Base-by-base conservation (phyloP, 1,140 invertebrate species). In the Hesperophylax magnus region DNA sequence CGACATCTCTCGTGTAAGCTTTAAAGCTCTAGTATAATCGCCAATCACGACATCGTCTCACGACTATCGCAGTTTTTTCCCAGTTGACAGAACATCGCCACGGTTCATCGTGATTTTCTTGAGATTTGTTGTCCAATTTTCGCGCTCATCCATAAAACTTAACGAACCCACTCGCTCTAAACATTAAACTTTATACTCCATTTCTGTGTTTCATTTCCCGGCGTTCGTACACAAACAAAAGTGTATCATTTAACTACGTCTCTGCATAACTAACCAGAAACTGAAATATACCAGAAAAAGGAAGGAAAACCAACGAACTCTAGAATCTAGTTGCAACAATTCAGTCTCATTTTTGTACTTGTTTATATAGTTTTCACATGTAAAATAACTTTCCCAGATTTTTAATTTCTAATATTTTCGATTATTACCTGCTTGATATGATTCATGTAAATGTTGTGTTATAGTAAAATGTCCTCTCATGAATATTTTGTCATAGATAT, bases 41-140 rank as follows among this genome's bases (percentile, higher is more conserved):
- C 18, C 69, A 47, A 52, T 72, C 39, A 24, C 14, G 69, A 53
- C 53, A 53, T 72, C 20, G 20, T 72, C 31, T 71, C 47, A 20
- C 8, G 67, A 52, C 31, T 39, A 53, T 54, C 39, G 65, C 15
- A 67, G 31, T 67, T n/a, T 39, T 11, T 7, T 31, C 65, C 65
- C 31, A 22, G 34, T 52, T 24, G 39, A 24, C 53, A 17, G 9
- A 72, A 18, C 34, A 47, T 72, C 39, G 17, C 34, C 31, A 69
- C 65, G 34, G 18, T 71, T 71, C 39, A 72, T 53, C 53, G 47
- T 53, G 39, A 72, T 53, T 72, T 72, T 52, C 53, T 53, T 9
- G 69, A 72, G 69, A 72, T 53, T 53, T 52, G 69, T 18, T 72
- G 69, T 72, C 69, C 69, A 72, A 72, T 72, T 72, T 53, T 72